Percentiles rank a stretch among this genome's conserved stretches.
Evolutionary conservation across 2,888 invertebrate genomes (phyloP).

Genomic region (Encarsia formosa): DNA sequence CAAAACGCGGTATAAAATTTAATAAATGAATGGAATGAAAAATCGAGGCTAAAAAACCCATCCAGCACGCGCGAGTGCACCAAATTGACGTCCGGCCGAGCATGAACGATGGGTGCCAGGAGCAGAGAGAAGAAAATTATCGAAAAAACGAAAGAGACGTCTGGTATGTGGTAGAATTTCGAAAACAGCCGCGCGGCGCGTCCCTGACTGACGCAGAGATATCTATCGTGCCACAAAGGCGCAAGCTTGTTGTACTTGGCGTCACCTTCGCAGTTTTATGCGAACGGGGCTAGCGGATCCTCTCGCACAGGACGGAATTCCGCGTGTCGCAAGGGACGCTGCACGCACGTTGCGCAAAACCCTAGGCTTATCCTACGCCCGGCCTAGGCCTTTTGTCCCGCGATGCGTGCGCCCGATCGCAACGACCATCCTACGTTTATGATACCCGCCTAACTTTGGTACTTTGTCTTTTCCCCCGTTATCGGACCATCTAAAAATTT

Average conservation of each 20-base stretch:
- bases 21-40: not conserved
- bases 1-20: not conserved
- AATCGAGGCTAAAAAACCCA: not conserved
- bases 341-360: constrained; percentile 13
- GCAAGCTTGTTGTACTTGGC: constrained; percentile 1
- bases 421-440: no score
- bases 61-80: not conserved
- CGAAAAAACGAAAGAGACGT: no score
- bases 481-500: no score
- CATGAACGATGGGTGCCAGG: no score
- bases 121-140: no score
- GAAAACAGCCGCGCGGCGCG: not conserved
- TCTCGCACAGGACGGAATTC: constrained; percentile 3
- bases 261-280: not conserved
- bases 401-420: not conserved
- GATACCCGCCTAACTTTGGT: no score
- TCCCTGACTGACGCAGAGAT: not conserved
- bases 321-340: constrained; percentile 15
- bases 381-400: constrained; percentile 15
- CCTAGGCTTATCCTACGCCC: no score
- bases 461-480: no score
- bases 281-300: constrained; percentile 19
- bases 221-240: not conserved
- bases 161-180: no score
- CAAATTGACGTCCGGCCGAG: no score